Evolutionary conservation across 2,113 vertebrate species (phyloP), one percentile per base, ranked within the genome.

Genomic region (Hippopotamus amphibius): DNA sequence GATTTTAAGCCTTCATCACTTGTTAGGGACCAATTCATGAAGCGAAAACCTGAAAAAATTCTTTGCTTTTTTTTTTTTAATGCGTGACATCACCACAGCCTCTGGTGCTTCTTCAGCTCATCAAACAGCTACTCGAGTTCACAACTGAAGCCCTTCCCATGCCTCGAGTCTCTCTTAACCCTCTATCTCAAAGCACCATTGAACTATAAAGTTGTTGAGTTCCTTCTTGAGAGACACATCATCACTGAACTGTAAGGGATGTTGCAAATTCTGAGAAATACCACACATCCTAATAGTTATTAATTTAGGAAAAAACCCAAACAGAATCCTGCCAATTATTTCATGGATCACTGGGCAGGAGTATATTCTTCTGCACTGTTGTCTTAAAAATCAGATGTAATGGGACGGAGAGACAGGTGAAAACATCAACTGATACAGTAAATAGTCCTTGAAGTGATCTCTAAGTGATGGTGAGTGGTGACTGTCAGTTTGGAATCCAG

Each of bases 241-340:
- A 71, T 95, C 74, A 46, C 26, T 48, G 72, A 72, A 63, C 48
- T 22, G 5, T 1, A 2, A 82, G 80, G n/a, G 59, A 53, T 72
- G 26, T 3, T 95, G 86, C 48, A 93, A 95, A 97, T 77, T 69
- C n/a, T 55, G 71, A 94, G 26, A 57, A 3, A 13, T 48, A 91
- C 14, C 77, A n/a, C 13, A 19, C 21, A 28, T 95, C 24, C 22
- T 65, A 48, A 53, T 33, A 28, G 7, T 2, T 2, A 55, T 55
- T 63, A 71, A 63, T 79, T 83, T 68, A 65, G 37, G 22, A n/a
- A 21, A n/a, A 59, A 46, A 19, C 4, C 12, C 19, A 48, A 55
- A 50, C 12, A 63, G 80, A 93, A 63, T 53, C 76, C 71, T 86
- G 16, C 57, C 46, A 63, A 26, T 79, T 76, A 12, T 65, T 61